Evolutionary conservation across 1,140 invertebrate species (phyloP), one percentile per base, ranked within the genome.

Genomic region (Stratiolaelaps scimitus): DNA sequence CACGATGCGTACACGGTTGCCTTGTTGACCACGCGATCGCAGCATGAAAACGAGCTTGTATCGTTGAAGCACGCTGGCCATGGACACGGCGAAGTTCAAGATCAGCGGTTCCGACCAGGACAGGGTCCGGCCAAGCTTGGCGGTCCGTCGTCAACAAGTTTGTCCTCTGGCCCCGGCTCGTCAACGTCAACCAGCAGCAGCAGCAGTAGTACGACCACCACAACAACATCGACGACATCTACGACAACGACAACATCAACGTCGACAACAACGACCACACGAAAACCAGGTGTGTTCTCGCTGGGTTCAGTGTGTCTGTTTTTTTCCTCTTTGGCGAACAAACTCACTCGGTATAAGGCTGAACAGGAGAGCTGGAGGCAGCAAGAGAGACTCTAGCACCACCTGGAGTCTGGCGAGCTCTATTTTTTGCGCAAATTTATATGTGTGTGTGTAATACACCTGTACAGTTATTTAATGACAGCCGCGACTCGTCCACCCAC

Each of bases 61-160:
- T 60, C 53, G 83, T 73, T 82, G 84, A 72, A 83, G 84, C 69
- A 81, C 81, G 65, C 80, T 84, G 64, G 83, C 81, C 26, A 85
- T 86, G 71, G 88, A 89, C 72, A 88, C 90, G 71, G 82, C 84
- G 70, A 87, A 91, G 72, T 78, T 91, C 10, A 84, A 82, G 67
- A 85, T 82, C 71, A 77, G 88, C 29, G 82, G 85, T 84, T 85
- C 26, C 34, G 23, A 67, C 66, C 46, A 43, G 1, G 1, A 23
- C 23, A 26, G 28, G 40, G 28, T 17, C 23, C 44, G 46, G 7
- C 30, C 65, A 48, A 10, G 23, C 66, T 44, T 20, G 56, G 43
- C 64, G 67, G 64, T 43, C 43, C 19, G 20, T 6, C 69, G 43
- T 60, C 53, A 10, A 60, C 53, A 10, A 60, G 26, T 60, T 69